A percentile compares a stretch with the other conserved stretches of the same genome.
phyloP scores from a whole-genome alignment of 2,797 vertebrate species.

The Ambastaia sidthimunki region DNA sequence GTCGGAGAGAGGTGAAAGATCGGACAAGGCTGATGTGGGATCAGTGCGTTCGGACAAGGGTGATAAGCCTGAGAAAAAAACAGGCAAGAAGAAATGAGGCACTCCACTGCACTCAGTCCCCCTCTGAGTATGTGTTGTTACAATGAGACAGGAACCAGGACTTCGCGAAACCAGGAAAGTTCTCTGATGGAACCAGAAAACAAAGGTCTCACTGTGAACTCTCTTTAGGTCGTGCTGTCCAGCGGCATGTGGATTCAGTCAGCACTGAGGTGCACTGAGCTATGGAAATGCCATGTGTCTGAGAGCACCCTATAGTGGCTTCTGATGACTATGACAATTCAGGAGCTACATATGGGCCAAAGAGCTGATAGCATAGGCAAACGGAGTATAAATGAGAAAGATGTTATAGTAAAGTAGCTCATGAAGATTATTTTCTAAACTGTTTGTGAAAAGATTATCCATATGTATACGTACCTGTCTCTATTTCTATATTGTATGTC shows the following conservation, averaged over 20 bases:
- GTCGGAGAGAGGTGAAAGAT: constrained; percentile 69
- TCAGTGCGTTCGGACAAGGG: constrained; percentile 83
- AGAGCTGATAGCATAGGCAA: constrained; percentile 58
- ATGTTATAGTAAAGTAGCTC: constrained; percentile 74
- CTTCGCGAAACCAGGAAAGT: constrained; percentile 55
- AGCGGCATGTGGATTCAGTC: constrained; percentile 8
- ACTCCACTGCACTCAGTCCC: constrained; percentile 7
- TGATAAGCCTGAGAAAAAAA: constrained; percentile 64
- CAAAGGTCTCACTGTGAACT: constrained; percentile 55
- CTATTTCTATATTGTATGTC: constrained; percentile 61
- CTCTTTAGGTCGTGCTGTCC: constrained; percentile 48
- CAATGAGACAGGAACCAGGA: constrained; percentile 45
- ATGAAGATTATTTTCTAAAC: constrained; percentile 73
- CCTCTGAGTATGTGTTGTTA: constrained; percentile 37
- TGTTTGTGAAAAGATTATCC: constrained; percentile 60
- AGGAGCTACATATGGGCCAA: constrained; percentile 49
- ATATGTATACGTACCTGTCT: constrained; percentile 50
- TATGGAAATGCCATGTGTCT: constrained; percentile 31
- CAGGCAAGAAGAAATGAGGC: constrained; percentile 86
- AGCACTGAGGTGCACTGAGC: constrained; percentile 55
- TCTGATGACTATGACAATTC: constrained; percentile 58
- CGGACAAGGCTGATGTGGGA: constrained; percentile 73
- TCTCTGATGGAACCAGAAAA: constrained; percentile 56
- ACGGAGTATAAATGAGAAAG: constrained; percentile 67
- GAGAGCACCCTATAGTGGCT: constrained; percentile 61